A percentile compares a stretch with the other conserved stretches of the same genome.
Evolutionary conservation across 1,140 invertebrate species (phyloP).

Genomic region (Mercenaria mercenaria): DNA sequence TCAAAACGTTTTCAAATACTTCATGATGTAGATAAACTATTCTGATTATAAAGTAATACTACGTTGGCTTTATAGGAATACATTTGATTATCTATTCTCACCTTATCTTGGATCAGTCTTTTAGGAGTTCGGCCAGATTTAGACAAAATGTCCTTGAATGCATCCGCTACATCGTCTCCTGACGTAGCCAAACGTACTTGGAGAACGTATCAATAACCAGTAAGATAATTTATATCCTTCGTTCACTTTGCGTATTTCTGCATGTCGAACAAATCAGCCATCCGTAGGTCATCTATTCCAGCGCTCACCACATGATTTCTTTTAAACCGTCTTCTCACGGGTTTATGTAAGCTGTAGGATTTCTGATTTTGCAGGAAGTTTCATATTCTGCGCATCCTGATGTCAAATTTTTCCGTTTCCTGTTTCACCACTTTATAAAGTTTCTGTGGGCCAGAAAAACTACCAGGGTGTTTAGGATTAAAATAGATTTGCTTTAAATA

Average conservation of each 20-base stretch:
- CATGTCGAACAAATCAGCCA: slow-evolving; percentile 40
- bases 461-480: background rate
- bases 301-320: background rate
- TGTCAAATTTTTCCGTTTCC: background rate
- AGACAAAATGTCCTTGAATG: slow-evolving; percentile 10
- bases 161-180: slow-evolving; percentile 3
- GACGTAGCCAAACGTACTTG: background rate
- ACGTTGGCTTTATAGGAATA: background rate
- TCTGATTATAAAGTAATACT: background rate
- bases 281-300: background rate
- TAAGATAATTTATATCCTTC: background rate
- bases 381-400: background rate
- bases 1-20: background rate
- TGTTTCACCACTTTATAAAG: slow-evolving; percentile 25
- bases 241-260: background rate
- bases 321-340: background rate
- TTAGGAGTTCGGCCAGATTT: background rate
- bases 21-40: background rate
- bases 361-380: slow-evolving; percentile 23
- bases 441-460: slow-evolving; percentile 30
- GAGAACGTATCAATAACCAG: too few relatives aligned
- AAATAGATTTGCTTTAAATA: slow-evolving; percentile 25
- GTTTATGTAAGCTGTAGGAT: slow-evolving; percentile 25
- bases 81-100: background rate
- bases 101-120: background rate